Evolutionary conservation across 2,888 invertebrate species (phyloP), one percentile per base, ranked within the genome.

Genomic region (Magallana nippona): DNA sequence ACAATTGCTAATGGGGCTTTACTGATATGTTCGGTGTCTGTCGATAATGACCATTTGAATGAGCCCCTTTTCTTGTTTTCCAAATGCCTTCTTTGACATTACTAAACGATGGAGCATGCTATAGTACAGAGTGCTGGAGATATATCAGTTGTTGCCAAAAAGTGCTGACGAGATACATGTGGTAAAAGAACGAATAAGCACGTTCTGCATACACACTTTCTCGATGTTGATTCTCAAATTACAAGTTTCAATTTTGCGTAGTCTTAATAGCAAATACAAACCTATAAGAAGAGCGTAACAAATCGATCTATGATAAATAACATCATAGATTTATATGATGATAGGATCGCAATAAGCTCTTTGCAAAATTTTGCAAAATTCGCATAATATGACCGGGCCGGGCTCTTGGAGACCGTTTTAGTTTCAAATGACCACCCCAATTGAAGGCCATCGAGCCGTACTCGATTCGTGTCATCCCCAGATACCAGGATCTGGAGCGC

Each of bases 1-100:
- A 32, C 71, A 71, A 71, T 71, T 71, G 71, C 71, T 71, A 71
- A 71, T 71, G 71, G 71, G 71, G 71, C 71, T 27, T 71, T 71
- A 15, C 71, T 71, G 71, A 71, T 71, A 71, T 22, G 71, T 32
- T 27, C 27, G 10, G 71, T 22, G 71, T 71, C 71, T 71, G 71
- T 71, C 71, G 71, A 71, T 71, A 71, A 71, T 71, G 71, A 71
- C 71, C 71, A 71, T 71, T 71, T 32, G 71, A 71, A 27, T 60
- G 17, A 22, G 71, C 71, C 11, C 71, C 27, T 32, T 71, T 71
- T 62, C 32, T 22, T 15, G 19, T 63, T 63, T 71, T 71, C 71
- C 71, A 71, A 71, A 71, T 71, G 71, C 22, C 22, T 71, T 71
- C 27, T 71, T 22, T 71, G 71, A 71, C 71, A 71, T 32, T 71